Conservation (phyloP, 1,140 invertebrate species). For the Patella vulgata region DNA sequence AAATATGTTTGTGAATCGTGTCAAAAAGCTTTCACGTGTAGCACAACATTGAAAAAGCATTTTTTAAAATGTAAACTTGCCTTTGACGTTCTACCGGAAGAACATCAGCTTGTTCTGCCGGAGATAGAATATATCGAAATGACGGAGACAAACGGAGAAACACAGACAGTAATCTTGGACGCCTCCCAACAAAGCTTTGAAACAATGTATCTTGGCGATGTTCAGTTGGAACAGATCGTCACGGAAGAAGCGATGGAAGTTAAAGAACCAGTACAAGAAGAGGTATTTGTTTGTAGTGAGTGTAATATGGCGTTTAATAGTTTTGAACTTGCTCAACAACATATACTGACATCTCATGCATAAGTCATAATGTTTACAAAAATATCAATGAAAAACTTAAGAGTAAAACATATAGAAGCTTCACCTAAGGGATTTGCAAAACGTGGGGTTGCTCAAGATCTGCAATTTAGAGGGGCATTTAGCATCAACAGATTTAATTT, state of each 20-base stretch:
- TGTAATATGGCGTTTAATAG: conserved; percentile 23
- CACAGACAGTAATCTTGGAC: background rate
- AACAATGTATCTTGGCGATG: background rate
- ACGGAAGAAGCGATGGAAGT: background rate
- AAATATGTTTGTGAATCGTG: conserved; percentile 21
- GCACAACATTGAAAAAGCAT: no score
- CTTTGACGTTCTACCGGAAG: no score
- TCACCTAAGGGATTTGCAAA: no score
- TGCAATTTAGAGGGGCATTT: no score
- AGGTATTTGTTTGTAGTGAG: conserved; percentile 36
- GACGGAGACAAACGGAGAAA: background rate
- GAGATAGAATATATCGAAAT: background rate
- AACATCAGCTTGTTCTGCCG: no score
- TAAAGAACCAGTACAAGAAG: background rate
- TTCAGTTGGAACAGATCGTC: background rate
- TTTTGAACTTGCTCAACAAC: conserved; percentile 19
- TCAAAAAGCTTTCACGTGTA: background rate
- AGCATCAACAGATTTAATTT: no score
- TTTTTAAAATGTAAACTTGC: no score
- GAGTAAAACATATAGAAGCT: no score
- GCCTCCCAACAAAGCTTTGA: background rate
- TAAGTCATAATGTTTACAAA: no score
- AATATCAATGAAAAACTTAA: no score
- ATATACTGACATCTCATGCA: conserved; percentile 21
- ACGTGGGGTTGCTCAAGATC: no score